phyloP scores from a whole-genome alignment of 2,113 vertebrate species.

The Platanista minor region DNA sequence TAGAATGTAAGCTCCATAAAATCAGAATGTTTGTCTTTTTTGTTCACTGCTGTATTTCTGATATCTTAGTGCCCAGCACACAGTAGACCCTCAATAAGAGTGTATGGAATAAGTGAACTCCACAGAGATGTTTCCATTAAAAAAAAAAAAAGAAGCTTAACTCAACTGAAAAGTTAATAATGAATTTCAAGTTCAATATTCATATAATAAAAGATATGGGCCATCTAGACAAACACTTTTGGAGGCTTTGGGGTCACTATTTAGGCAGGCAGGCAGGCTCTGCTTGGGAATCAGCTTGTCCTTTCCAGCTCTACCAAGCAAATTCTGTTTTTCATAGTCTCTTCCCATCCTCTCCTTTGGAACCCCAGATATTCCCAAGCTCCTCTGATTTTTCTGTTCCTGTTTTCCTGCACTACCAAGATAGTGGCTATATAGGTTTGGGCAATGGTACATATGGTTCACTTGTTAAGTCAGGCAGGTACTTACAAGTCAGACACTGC shows the following conservation, averaged over 20 bases:
- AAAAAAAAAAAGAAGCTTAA: neutral
- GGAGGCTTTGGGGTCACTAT: neutral
- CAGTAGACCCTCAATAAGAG: neutral
- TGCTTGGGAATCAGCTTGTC: neutral
- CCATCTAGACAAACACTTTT: neutral
- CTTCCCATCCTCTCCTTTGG: neutral
- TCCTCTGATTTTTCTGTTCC: neutral
- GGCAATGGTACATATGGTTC: neutral
- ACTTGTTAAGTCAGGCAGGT: conserved; percentile 27
- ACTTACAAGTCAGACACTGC: neutral
- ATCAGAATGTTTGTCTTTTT: neutral
- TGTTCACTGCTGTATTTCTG: neutral
- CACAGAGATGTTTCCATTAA: neutral
- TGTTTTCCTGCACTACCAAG: neutral
- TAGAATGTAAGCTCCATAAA: neutral
- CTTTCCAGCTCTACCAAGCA: neutral
- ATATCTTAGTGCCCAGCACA: neutral
- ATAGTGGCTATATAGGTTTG: neutral
- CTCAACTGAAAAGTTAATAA: neutral
- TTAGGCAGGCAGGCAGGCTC: neutral
- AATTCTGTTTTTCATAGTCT: neutral
- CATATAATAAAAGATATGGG: conserved; percentile 1
- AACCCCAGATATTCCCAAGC: neutral
- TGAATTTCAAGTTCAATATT: conserved; percentile 11
- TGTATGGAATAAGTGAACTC: neutral